phyloP scores from a whole-genome alignment of 2,888 invertebrate genomes.

The Chrysolina haemoptera region DNA sequence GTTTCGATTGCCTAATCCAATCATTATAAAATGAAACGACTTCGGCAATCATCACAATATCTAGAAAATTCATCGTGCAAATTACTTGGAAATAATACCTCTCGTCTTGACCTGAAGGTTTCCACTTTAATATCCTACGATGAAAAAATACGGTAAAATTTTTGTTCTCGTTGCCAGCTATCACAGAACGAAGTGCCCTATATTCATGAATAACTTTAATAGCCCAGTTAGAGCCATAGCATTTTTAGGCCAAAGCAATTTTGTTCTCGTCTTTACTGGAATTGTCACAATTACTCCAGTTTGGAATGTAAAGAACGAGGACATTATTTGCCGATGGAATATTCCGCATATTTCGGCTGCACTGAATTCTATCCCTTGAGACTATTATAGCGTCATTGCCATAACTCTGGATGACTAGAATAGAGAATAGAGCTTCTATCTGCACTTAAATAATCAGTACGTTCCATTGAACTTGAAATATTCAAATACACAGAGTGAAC shows the following conservation, averaged over 20 bases:
- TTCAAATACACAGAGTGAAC: neutral
- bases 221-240: conserved; percentile 10
- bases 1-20: too few species aligned
- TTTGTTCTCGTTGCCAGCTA: neutral
- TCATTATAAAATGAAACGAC: too few species aligned
- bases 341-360: conserved; percentile 1
- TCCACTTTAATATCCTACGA: conserved; percentile 1
- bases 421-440: neutral
- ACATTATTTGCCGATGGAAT: conserved; percentile 15
- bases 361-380: neutral
- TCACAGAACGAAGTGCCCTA: neutral
- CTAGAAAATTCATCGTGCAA: too few species aligned
- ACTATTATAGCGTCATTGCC: neutral
- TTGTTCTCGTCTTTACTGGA: conserved; percentile 12
- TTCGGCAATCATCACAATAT: too few species aligned
- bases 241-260: conserved; percentile 31
- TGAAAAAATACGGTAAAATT: neutral
- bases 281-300: conserved; percentile 24
- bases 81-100: too few species aligned
- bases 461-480: neutral
- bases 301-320: conserved; percentile 11
- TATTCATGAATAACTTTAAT: conserved; percentile 31
- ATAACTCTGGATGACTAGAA: neutral
- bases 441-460: neutral
- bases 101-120: neutral